Evolutionary conservation across 2,888 invertebrate genomes (phyloP).

Genomic region (Heteromurus nitidus): DNA sequence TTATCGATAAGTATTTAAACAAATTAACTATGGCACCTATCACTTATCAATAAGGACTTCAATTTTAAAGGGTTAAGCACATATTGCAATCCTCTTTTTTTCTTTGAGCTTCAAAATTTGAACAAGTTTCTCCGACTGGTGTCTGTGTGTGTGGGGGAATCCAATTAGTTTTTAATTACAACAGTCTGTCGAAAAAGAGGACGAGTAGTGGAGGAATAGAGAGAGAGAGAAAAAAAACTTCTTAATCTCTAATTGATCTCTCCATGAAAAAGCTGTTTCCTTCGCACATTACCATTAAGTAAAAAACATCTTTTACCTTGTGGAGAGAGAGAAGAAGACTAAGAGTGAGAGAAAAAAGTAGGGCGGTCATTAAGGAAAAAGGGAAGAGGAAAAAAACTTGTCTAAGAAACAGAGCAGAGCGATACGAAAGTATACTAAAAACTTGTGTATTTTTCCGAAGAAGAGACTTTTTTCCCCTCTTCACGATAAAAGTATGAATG

Average conservation of each 20-base stretch:
- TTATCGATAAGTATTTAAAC: too few species aligned
- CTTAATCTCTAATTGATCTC: constrained; percentile 31
- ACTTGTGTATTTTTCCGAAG: neutral
- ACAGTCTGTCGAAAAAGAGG: neutral
- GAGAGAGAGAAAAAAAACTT: neutral
- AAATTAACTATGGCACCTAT: too few species aligned
- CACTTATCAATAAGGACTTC: too few species aligned
- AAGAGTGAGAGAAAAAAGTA: constrained; percentile 16
- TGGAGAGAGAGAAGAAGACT: too few species aligned
- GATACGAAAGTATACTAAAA: neutral
- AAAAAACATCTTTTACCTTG: too few species aligned
- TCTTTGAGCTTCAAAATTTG: neutral
- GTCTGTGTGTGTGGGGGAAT: neutral
- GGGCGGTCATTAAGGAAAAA: constrained; percentile 23
- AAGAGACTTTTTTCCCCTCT: neutral
- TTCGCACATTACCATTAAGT: too few species aligned
- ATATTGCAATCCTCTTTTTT: neutral
- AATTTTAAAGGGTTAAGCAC: too few species aligned
- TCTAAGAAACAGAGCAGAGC: neutral
- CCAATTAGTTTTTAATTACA: neutral
- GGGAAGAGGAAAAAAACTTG: neutral
- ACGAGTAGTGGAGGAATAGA: too few species aligned
- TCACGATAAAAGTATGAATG: too few species aligned
- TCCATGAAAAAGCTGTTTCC: constrained; percentile 12
- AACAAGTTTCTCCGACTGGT: neutral